Base-by-base conservation (phyloP, 2,797 vertebrate genomes). In the Poliocrania exsul region DNA sequence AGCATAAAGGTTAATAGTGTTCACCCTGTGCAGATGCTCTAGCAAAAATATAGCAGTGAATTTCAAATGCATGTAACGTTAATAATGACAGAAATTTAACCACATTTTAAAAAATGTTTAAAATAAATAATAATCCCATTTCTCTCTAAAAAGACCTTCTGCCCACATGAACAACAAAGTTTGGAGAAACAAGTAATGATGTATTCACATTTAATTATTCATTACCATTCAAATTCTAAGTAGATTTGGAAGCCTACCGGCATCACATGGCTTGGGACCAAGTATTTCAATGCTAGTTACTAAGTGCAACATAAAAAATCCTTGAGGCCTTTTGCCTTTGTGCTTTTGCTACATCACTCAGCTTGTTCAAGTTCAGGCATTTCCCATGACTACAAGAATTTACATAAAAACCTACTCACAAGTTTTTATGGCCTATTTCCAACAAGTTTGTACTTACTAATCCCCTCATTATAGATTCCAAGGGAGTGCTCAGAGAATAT, bases 331-430 rank as follows among this genome's bases (percentile, higher is more conserved):
- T 56, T 69, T 74, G 65, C 66, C 57, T 88, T 82, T 94, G 82
- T 73, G 69, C 50, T 95, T 90, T 60, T 60, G 44, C 49, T 73
- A 83, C 75, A 95, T 81, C 85, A 70, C 13, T 65, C 69, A 24
- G 71, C 71, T 94, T 92, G 88, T 91, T 92, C 90, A 88, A 96
- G 47, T 51, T 81, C 50, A 93, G 67, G 35, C 51, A 80, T 84
- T 95, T 96, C 94, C 95, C 93, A 93, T 2, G 7, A 78, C 89
- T 86, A 85, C 57, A 72, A 16, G 29, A 57, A 62, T 86, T 82
- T 44, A 53, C 33, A 71, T 67, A 57, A 90, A 78, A 67, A 44
- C 23, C 62, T 78, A 40, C 51, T 92, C 69, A 60, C 47, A 75
- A 83, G 80, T 47, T 71, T 91, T 87, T 53, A 79, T 73, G 91